Evolutionary conservation across 35 echinoderm and acorn worm genomes (phyloP).

Genomic region (Ophioderma brevispina): DNA sequence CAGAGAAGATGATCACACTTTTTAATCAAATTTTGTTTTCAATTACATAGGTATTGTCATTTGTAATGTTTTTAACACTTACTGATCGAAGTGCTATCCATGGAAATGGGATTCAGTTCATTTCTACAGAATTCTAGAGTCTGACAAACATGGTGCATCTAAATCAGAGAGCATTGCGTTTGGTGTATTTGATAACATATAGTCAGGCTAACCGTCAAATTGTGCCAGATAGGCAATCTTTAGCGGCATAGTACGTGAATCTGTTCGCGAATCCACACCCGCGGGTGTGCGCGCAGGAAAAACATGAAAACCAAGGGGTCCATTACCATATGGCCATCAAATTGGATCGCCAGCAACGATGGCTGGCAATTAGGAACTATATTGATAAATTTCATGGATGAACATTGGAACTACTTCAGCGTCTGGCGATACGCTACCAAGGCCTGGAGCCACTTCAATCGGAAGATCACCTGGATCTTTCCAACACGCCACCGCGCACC

Average conservation of each 20-base stretch:
- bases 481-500: neutral
- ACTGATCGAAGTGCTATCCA: too few relatives aligned
- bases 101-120: too few relatives aligned
- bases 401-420: slow-evolving; percentile 35
- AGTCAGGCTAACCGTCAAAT: slow-evolving; percentile 19
- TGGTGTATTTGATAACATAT: slow-evolving; percentile 55
- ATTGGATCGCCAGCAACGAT: neutral
- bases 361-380: neutral
- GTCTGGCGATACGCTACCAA: slow-evolving; percentile 33
- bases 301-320: slow-evolving; percentile 7
- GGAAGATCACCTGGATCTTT: neutral
- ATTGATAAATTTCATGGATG: slow-evolving; percentile 11
- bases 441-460: neutral
- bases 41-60: too few relatives aligned
- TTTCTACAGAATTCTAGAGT: too few relatives aligned
- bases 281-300: slow-evolving; percentile 16
- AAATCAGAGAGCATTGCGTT: neutral
- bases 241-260: neutral
- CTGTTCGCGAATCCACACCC: neutral
- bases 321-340: slow-evolving; percentile 65
- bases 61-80: too few relatives aligned
- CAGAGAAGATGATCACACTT: too few relatives aligned
- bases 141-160: neutral
- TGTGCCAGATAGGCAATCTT: neutral
- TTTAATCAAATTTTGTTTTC: too few relatives aligned